Evolutionary conservation across 2,113 vertebrate species (phyloP).

Genomic region (Uria aalge): DNA sequence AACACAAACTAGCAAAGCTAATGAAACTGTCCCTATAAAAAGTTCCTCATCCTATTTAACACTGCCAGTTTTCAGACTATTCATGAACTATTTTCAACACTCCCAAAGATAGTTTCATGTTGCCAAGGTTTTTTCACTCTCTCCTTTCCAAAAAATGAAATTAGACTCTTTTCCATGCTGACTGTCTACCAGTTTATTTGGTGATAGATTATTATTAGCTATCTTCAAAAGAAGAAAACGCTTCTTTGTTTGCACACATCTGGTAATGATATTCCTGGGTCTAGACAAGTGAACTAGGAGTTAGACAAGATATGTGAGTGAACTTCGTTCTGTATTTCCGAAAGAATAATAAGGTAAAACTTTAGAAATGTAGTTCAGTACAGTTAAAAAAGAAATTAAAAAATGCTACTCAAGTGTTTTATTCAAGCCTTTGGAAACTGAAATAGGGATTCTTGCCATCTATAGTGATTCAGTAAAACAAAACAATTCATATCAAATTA

Average conservation of each 20-base stretch:
- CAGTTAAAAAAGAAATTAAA: not conserved
- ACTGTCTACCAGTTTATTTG: not conserved
- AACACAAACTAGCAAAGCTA: not conserved
- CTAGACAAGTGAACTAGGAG: not conserved
- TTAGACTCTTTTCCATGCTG: not conserved
- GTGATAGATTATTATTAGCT: not conserved
- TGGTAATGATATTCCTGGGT: not conserved
- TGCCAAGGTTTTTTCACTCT: not conserved
- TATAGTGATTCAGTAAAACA: not conserved
- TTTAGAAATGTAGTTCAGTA: not conserved
- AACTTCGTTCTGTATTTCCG: not conserved
- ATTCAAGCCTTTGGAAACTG: not conserved
- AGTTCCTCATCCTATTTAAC: not conserved
- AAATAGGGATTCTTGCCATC: not conserved
- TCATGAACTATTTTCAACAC: conserved; percentile 1
- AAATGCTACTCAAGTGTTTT: not conserved
- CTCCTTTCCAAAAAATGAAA: not conserved
- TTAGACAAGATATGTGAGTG: not conserved
- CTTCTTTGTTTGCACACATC: not conserved
- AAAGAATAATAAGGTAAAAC: not conserved
- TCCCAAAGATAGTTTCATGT: not conserved
- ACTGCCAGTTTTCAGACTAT: not conserved
- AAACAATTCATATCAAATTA: not conserved
- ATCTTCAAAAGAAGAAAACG: conserved; percentile 15
- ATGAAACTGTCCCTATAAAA: not conserved